A percentile compares a stretch with the other conserved stretches of the same genome.
Conservation (phyloP, 2,113 vertebrate genomes). For the Urocolius indicus region DNA sequence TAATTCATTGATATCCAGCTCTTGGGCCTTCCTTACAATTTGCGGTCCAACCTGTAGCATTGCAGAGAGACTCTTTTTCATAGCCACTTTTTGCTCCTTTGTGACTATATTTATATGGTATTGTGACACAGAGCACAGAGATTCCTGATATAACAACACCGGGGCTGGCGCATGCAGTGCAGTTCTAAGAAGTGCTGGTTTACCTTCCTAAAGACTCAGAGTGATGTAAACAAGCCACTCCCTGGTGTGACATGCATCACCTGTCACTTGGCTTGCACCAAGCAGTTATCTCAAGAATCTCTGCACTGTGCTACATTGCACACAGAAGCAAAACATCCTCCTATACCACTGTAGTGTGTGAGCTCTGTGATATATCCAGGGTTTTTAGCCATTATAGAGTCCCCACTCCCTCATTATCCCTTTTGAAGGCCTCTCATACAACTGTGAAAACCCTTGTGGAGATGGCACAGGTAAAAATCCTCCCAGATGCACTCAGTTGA, state of each 20-base stretch:
- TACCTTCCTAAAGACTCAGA: not conserved
- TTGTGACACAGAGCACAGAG: rapidly evolving
- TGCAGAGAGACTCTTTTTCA: not conserved
- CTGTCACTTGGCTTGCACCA: not conserved
- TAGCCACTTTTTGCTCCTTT: not conserved
- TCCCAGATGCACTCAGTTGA: not conserved
- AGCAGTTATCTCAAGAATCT: not conserved
- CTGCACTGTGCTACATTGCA: not conserved
- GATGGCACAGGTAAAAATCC: not conserved
- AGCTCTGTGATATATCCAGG: not conserved
- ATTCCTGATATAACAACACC: rapidly evolving
- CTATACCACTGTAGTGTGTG: rapidly evolving
- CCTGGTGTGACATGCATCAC: rapidly evolving
- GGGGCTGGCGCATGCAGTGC: rapidly evolving
- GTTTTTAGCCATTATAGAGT: not conserved
- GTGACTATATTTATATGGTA: not conserved
- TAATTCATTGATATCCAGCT: not conserved
- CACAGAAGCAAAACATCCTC: not conserved
- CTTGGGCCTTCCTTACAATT: not conserved
- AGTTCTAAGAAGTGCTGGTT: not conserved
- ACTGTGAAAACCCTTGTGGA: not conserved
- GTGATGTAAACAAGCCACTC: not conserved
- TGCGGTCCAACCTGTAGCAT: not conserved
- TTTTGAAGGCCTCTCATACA: not conserved
- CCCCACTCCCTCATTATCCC: rapidly evolving